Percentiles rank a stretch among this genome's conserved stretches.
Evolutionary conservation across 2,113 vertebrate genomes (phyloP).

Genomic region (Eubucco bourcierii): DNA sequence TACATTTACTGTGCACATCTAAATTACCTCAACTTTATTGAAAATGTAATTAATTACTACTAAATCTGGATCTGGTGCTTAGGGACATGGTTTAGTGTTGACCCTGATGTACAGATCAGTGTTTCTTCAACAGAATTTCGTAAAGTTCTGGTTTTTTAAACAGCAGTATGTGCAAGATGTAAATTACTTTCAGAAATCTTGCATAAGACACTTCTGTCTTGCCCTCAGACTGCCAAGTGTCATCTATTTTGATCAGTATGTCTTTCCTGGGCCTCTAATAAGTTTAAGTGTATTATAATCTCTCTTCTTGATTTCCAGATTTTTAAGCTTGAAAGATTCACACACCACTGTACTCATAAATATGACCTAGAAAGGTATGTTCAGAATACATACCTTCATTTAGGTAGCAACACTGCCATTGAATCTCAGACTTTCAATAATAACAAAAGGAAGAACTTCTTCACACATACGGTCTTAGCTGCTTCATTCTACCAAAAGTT

Average conservation of each 20-base stretch:
- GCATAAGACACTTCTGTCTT: background rate
- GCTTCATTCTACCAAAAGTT: background rate
- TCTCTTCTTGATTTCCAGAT: background rate
- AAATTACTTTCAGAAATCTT: background rate
- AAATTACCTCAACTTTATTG: background rate
- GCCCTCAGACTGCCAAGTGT: background rate
- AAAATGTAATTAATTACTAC: background rate
- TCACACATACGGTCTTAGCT: background rate
- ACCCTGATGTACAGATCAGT: background rate
- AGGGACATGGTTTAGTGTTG: too few species aligned
- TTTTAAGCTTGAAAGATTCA: background rate
- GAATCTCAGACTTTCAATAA: background rate
- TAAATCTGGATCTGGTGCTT: background rate
- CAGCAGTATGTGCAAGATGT: accelerated
- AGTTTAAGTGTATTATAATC: background rate
- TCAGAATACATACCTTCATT: background rate
- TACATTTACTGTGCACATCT: background rate
- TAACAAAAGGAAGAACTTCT: background rate
- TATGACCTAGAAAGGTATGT: background rate
- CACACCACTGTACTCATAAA: background rate
- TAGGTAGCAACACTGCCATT: background rate
- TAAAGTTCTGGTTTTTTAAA: background rate
- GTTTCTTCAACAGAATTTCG: background rate
- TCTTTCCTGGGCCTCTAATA: background rate
- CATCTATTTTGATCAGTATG: background rate